These are phyloP conservation scores for Mesitornis unicolor DNA, from an alignment of 2,113 vertebrate genomes.

Conservation along the genomic window DNA sequence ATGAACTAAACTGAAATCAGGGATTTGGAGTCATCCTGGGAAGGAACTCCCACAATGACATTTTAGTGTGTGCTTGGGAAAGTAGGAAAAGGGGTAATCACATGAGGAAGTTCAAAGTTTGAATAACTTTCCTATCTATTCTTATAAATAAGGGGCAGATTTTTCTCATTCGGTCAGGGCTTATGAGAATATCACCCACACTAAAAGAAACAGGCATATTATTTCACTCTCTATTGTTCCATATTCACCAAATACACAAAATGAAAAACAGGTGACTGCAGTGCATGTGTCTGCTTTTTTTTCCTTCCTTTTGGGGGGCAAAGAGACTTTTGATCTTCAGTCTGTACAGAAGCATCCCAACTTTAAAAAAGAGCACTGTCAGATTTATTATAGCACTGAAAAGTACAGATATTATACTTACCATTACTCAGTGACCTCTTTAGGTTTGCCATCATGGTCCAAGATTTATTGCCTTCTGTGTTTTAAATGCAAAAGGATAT, in stretches of 20 bases:
- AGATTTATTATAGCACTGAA: slow-evolving; percentile 81
- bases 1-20: background rate
- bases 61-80: background rate
- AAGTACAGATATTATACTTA: slow-evolving; percentile 79
- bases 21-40: background rate
- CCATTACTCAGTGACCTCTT: slow-evolving; percentile 79
- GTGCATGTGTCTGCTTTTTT: background rate
- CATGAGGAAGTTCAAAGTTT: slow-evolving; percentile 3
- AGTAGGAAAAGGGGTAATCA: background rate
- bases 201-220: slow-evolving; percentile 43
- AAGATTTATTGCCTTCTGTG: slow-evolving; percentile 74
- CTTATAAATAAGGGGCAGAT: slow-evolving; percentile 30
- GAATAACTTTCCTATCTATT: background rate
- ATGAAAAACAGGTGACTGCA: slow-evolving; percentile 78
- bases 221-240: slow-evolving; percentile 39
- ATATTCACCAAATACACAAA: slow-evolving; percentile 53
- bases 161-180: slow-evolving; percentile 53
- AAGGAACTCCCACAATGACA: background rate
- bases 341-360: slow-evolving; percentile 76
- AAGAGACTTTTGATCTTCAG: slow-evolving; percentile 77
- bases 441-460: slow-evolving; percentile 71
- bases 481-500: slow-evolving; percentile 77
- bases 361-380: slow-evolving; percentile 62
- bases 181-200: slow-evolving; percentile 68
- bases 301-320: background rate